A percentile compares a stretch with the other conserved stretches of the same genome.
phyloP scores from a whole-genome alignment of 2,888 invertebrate genomes.

The Tetrapedia diversipes region DNA sequence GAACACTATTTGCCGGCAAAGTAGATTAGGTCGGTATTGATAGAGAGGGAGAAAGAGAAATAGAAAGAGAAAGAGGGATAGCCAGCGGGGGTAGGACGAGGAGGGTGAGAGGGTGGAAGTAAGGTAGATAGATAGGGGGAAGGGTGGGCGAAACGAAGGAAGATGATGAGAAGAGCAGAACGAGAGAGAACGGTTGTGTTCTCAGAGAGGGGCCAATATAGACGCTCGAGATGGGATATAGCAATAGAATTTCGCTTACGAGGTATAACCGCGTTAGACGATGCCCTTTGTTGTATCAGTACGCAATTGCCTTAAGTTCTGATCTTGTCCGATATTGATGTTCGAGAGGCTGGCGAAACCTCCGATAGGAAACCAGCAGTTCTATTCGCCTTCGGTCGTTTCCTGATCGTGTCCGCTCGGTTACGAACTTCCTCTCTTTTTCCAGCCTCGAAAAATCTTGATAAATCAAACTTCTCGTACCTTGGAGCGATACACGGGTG shows the following conservation, averaged over 20 bases:
- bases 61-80: conserved; percentile 25
- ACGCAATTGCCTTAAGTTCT: conserved; percentile 78
- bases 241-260: conserved; percentile 77
- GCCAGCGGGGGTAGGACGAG: not conserved
- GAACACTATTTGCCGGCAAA: conserved; percentile 78
- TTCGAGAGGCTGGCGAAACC: conserved; percentile 63
- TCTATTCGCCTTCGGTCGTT: conserved; percentile 56
- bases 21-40: conserved; percentile 79
- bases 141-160: conserved; percentile 40
- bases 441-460: conserved; percentile 35
- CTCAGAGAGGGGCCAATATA: conserved; percentile 72
- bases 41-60: conserved; percentile 73
- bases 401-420: conserved; percentile 38
- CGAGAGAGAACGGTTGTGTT: conserved; percentile 64
- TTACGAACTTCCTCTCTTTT: conserved; percentile 33
- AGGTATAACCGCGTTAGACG: conserved; percentile 77
- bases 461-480: conserved; percentile 34
- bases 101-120: conserved; percentile 18
- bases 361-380: conserved; percentile 63
- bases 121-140: conserved; percentile 22
- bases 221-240: conserved; percentile 73
- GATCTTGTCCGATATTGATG: conserved; percentile 75
- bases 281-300: conserved; percentile 79
- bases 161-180: conserved; percentile 55
- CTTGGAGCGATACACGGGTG: too few relatives aligned